These are phyloP conservation scores for Xyrichtys novacula DNA, from an alignment of 2,797 vertebrate species.

Conservation along the genomic window DNA sequence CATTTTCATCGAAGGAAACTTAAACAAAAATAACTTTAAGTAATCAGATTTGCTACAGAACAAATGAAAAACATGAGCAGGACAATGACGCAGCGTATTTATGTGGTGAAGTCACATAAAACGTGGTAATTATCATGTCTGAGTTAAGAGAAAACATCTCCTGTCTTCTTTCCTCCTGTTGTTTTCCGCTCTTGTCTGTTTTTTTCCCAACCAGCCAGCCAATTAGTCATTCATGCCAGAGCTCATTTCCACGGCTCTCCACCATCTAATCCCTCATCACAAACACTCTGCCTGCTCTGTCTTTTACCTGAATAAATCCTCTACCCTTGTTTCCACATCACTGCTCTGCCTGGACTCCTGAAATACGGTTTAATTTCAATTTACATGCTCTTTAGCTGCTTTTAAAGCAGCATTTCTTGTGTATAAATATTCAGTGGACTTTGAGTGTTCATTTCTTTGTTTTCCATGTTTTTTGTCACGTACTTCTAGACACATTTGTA, in stretches of 20 bases:
- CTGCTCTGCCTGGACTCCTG: background rate
- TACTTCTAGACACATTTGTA: background rate
- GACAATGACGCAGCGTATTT: background rate
- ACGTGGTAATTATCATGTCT: background rate
- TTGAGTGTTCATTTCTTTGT: background rate
- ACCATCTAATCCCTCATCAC: conserved; percentile 33
- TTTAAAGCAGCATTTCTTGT: background rate
- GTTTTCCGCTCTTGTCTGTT: background rate
- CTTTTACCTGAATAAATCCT: conserved; percentile 22
- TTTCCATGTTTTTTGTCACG: background rate
- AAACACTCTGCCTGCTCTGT: conserved; percentile 34
- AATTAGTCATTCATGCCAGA: conserved; percentile 36
- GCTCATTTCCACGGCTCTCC: conserved; percentile 29
- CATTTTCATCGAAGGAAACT: background rate
- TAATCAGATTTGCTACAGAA: background rate
- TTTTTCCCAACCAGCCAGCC: conserved; percentile 27
- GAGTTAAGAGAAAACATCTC: background rate
- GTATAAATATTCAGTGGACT: background rate
- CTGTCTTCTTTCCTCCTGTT: background rate
- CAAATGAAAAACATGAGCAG: background rate
- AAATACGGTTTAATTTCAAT: conserved; percentile 5
- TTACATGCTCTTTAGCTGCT: background rate
- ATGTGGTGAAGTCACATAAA: background rate
- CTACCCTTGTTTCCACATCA: conserved; percentile 14
- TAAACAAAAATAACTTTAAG: background rate